Conservation (phyloP, 1,140 invertebrate species). For the Heliconius hermathena region DNA sequence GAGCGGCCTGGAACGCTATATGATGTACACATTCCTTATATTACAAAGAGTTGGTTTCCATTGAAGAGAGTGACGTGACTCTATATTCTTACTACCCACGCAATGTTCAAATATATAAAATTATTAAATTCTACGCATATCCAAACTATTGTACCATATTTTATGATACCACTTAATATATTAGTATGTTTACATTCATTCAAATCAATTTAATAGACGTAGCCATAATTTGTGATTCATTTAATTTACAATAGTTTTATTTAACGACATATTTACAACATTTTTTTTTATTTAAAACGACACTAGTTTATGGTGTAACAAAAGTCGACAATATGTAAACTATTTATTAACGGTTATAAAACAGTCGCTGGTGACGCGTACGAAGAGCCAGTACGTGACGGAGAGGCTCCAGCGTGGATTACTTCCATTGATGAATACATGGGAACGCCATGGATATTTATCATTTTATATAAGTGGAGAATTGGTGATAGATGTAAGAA, state of each 20-base stretch:
- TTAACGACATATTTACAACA: conserved; percentile 7
- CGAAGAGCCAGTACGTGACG: conserved; percentile 36
- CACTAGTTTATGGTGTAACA: not conserved
- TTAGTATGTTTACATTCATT: not conserved
- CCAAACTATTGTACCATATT: not conserved
- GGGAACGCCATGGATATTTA: conserved; percentile 31
- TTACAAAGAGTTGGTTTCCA: too few species aligned
- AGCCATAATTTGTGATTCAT: not conserved
- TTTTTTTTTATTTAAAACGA: not conserved
- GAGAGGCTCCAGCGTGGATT: conserved; percentile 34
- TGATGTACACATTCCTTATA: too few species aligned
- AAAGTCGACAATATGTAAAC: conserved; percentile 7
- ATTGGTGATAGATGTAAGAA: not conserved
- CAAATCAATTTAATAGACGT: not conserved
- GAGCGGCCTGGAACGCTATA: too few species aligned
- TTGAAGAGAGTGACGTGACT: too few species aligned
- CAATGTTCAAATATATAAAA: too few species aligned
- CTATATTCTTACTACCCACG: too few species aligned
- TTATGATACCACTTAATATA: not conserved
- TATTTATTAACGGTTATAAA: conserved; percentile 24
- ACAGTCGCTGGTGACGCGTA: conserved; percentile 14
- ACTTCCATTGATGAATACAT: conserved; percentile 33
- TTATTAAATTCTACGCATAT: too few species aligned
- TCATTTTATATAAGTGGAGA: conserved; percentile 20
- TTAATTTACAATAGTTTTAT: not conserved